Evolutionary conservation across 2,113 vertebrate species (phyloP).

Genomic region (Nothocercus julius): DNA sequence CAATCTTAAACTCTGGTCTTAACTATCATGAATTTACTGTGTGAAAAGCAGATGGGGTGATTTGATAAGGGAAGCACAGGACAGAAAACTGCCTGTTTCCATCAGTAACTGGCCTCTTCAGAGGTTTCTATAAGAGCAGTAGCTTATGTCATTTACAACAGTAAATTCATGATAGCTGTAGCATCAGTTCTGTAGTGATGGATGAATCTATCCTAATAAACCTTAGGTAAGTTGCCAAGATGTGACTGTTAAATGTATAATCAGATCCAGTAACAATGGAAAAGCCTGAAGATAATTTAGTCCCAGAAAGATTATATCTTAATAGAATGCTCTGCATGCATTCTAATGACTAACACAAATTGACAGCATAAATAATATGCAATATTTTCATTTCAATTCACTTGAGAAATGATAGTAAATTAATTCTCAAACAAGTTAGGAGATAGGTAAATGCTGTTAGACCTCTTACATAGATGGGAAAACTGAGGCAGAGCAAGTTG

Average conservation of each 20-base stretch:
- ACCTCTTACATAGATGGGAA: not conserved
- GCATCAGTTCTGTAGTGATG: not conserved
- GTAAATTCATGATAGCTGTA: too few relatives aligned
- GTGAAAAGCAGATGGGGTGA: not conserved
- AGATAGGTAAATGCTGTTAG: not conserved
- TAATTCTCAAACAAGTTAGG: not conserved
- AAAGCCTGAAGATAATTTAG: not conserved
- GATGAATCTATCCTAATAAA: not conserved
- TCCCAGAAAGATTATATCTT: not conserved
- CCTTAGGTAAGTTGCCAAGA: not conserved
- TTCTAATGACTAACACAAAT: not conserved
- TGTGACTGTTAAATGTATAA: not conserved
- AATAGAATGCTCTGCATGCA: not conserved
- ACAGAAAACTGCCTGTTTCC: not conserved
- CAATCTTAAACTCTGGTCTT: not conserved
- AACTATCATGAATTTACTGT: not conserved
- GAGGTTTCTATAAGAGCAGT: not conserved
- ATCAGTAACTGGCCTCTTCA: not conserved
- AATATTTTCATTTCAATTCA: not conserved
- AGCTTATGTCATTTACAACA: fast-evolving
- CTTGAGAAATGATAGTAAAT: not conserved
- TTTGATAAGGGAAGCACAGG: not conserved
- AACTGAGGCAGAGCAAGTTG: not conserved
- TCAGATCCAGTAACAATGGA: not conserved
- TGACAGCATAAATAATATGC: not conserved